Conservation (phyloP, 2,797 vertebrate species). For the Hemibagrus guttatus region DNA sequence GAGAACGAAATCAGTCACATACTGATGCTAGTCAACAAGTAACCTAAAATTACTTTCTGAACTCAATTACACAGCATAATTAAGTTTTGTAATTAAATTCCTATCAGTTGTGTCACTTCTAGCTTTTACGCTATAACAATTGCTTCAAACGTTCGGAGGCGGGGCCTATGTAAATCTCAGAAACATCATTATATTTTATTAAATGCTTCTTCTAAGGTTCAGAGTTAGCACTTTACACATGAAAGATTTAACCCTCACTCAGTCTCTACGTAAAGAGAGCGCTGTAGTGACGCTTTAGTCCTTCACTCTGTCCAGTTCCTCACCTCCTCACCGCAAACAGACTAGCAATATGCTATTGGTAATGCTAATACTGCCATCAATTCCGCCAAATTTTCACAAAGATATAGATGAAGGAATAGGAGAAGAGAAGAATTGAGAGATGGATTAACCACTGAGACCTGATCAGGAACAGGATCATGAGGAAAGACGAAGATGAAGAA, state of each 20-base stretch:
- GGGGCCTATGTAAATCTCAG: background rate
- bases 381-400: background rate
- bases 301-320: background rate
- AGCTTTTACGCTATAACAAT: background rate
- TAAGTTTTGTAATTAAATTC: background rate
- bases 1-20: background rate
- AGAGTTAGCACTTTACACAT: background rate
- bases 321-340: background rate
- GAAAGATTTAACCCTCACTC: no score
- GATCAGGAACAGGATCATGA: conserved; percentile 1
- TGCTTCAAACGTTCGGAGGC: background rate
- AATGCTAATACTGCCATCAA: background rate
- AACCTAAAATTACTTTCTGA: background rate
- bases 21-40: background rate
- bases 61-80: background rate
- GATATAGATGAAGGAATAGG: background rate
- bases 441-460: background rate
- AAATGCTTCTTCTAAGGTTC: background rate
- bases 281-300: background rate
- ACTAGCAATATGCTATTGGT: background rate
- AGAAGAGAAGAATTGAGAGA: background rate
- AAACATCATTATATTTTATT: background rate
- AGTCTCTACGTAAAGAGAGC: background rate
- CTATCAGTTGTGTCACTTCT: background rate
- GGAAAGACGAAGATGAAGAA: background rate